A percentile compares a stretch with the other conserved stretches of the same genome.
phyloP scores from a whole-genome alignment of 2,113 vertebrate species.

The Bubo scandiacus region DNA sequence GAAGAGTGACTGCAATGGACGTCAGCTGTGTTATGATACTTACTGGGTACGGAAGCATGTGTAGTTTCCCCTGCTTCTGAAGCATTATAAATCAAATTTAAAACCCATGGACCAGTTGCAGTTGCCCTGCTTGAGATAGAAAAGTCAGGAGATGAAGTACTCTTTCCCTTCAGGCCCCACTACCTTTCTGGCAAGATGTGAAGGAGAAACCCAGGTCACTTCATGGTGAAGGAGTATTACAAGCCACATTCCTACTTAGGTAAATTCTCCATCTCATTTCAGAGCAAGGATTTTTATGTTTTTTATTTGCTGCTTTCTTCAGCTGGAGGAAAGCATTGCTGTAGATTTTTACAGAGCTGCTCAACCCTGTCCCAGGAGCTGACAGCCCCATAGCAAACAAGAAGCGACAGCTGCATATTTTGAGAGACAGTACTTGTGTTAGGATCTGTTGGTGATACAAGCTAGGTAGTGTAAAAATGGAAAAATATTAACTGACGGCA shows the following conservation, averaged over 20 bases:
- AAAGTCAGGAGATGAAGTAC: background rate
- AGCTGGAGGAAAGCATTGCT: background rate
- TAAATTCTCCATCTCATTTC: background rate
- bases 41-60: background rate
- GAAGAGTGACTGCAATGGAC: background rate
- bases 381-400: background rate
- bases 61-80: background rate
- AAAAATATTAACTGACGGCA: background rate
- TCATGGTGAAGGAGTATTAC: background rate
- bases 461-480: background rate
- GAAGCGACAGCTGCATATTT: fast-evolving
- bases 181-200: background rate
- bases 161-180: background rate
- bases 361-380: background rate
- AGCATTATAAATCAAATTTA: background rate
- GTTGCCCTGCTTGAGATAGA: background rate
- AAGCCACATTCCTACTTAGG: background rate
- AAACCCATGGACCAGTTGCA: fast-evolving
- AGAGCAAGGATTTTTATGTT: background rate
- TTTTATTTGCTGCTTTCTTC: background rate
- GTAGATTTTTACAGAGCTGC: background rate
- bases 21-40: background rate
- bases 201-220: background rate
- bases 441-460: background rate
- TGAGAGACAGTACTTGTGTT: background rate